phyloP scores from a whole-genome alignment of 2,888 invertebrate species.

The Salpingus planirostris region DNA sequence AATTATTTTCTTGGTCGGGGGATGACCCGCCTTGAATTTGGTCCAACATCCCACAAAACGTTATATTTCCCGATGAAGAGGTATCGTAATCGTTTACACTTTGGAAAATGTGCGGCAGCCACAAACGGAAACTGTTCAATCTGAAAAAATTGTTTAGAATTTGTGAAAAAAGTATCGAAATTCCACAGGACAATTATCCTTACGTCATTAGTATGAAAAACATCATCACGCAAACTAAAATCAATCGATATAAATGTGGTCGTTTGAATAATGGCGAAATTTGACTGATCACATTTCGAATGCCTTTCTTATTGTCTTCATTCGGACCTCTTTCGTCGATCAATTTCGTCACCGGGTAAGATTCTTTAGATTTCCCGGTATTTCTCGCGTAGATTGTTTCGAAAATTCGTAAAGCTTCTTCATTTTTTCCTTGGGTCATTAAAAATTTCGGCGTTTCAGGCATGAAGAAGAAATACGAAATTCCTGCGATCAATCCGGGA shows the following conservation, averaged over 20 bases:
- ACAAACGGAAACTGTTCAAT: constrained; percentile 66
- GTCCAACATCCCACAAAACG: constrained; percentile 26
- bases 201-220: constrained; percentile 16
- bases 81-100: constrained; percentile 49
- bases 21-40: constrained; percentile 35
- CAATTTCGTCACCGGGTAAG: constrained; percentile 52
- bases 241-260: constrained; percentile 50
- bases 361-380: constrained; percentile 48
- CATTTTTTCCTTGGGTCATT: constrained; percentile 53
- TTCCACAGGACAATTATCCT: constrained; percentile 29
- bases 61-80: constrained; percentile 1
- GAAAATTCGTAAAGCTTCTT: constrained; percentile 53
- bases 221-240: constrained; percentile 50
- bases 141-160: not conserved
- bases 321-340: constrained; percentile 27
- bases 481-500: constrained; percentile 57
- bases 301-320: constrained; percentile 38
- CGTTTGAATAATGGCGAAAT: constrained; percentile 54
- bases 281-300: constrained; percentile 52
- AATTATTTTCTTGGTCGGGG: constrained; percentile 11
- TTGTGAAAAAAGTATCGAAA: not conserved
- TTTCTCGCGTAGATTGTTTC: constrained; percentile 53
- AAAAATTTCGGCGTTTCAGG: constrained; percentile 70
- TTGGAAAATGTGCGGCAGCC: constrained; percentile 78
- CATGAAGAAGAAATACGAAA: constrained; percentile 37